Base-by-base conservation (phyloP, 2,888 invertebrate genomes). In the Pyralis farinalis region DNA sequence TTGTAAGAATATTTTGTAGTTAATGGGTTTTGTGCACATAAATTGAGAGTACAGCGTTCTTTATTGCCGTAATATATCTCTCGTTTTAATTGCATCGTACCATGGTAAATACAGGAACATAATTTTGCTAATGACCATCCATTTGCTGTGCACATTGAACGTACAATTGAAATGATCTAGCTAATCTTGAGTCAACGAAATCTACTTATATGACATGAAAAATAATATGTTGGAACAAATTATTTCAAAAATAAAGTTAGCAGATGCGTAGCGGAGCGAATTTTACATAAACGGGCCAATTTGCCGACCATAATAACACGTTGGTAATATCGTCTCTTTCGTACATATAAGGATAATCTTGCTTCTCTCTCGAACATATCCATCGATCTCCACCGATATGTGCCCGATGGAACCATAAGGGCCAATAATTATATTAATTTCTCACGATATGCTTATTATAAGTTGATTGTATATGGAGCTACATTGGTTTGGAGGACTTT, bases 371-470 rank as follows among this genome's bases (percentile, higher is more conserved):
- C 55, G 47, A 58, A 49, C 63, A 56, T 57, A 49, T 54, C 58
- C 60, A 63, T 63, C 60, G 65, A 65, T 67, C 58, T 62, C 53
- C 41, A 12, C 51, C 51, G 55, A 58, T 62, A 54, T 57, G 52
- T 59, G 47, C 52, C 49, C 49, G 46, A 50, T 49, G 51, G 50
- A 53, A 48, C 55, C 60, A 63, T 70, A 71, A 71, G 70, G 67
- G 61, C 58, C 61, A 70, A 75, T 79, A 79, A 81, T 80, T 78
- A 75, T 66, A 80, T 74, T 76, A 71, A 80, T 79, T 76, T 71
- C 62, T 67, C 56, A 57, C 65, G 68, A 65, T 63, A 66, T 63
- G 60, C 71, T 71, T 71, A 76, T 77, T 77, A 72, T 73, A 52
- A 70, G 63, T 64, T 71, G 69, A 73, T 71, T 69, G 70, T 69